These are phyloP conservation scores for Tetheella fluctuosa DNA, from an alignment of 2,888 invertebrate genomes.

Conservation along the genomic window DNA sequence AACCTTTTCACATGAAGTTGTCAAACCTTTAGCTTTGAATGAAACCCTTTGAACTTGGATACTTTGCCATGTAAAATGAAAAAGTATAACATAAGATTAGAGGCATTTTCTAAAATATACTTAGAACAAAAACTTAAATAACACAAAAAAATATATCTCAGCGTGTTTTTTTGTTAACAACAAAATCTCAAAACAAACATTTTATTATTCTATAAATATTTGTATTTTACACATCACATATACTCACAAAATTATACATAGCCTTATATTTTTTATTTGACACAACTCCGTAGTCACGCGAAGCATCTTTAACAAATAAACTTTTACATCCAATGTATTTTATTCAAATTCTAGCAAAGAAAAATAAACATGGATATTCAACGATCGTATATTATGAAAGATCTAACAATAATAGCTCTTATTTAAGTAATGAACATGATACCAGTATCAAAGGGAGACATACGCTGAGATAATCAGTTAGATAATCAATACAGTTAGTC, in stretches of 20 bases:
- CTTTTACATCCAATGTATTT: background rate
- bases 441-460: constrained; percentile 31
- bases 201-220: background rate
- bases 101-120: background rate
- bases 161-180: background rate
- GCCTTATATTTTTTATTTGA: background rate
- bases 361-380: background rate
- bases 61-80: background rate
- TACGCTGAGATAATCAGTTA: constrained; percentile 29
- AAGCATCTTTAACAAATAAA: background rate
- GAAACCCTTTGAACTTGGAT: background rate
- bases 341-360: background rate
- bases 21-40: background rate
- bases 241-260: background rate
- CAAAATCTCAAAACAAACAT: background rate
- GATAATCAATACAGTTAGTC: constrained; percentile 32
- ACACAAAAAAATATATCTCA: no score
- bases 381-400: background rate
- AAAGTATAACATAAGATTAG: background rate
- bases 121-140: background rate
- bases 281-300: background rate
- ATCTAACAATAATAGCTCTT: constrained; percentile 15
- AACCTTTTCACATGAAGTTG: constrained; percentile 9
- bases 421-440: constrained; percentile 18
- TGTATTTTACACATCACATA: background rate